Evolutionary conservation across 2,888 invertebrate species (phyloP).

Genomic region (Lapara coniferarum): DNA sequence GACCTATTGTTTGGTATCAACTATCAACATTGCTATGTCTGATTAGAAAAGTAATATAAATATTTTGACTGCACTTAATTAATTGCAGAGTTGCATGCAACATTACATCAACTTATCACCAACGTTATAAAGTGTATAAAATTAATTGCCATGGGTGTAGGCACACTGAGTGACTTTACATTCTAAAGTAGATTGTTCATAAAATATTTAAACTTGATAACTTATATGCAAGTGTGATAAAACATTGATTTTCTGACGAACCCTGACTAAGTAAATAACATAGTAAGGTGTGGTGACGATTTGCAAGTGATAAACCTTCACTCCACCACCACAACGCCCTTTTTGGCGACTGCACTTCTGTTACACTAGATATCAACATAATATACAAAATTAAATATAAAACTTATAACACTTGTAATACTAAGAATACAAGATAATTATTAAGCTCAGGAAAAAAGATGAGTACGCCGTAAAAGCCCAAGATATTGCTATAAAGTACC

Average conservation of each 20-base stretch:
- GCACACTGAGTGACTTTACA: not conserved
- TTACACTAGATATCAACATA: constrained; percentile 4
- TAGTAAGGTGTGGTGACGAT: constrained; percentile 51
- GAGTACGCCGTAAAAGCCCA: constrained; percentile 48
- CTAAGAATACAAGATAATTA: constrained; percentile 1
- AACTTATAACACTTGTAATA: not conserved
- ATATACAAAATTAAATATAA: constrained; percentile 10
- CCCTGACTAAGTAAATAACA: constrained; percentile 41
- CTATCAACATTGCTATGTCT: not conserved
- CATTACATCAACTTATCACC: not conserved
- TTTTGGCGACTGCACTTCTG: constrained; percentile 41
- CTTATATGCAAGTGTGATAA: constrained; percentile 30
- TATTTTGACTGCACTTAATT: constrained; percentile 4
- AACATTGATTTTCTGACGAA: constrained; percentile 32
- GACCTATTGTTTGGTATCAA: constrained; percentile 1
- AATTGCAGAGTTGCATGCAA: not conserved
- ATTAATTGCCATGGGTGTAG: not conserved
- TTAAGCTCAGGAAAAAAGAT: constrained; percentile 32
- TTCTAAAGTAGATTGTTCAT: constrained; percentile 18
- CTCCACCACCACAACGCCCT: constrained; percentile 71
- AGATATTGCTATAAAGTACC: constrained; percentile 62
- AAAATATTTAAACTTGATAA: constrained; percentile 14
- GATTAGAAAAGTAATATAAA: constrained; percentile 18
- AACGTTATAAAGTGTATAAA: not conserved
- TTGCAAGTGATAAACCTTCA: constrained; percentile 64